A percentile compares a stretch with the other conserved stretches of the same genome.
phyloP scores from a whole-genome alignment of 2,113 vertebrate genomes.

The Choloepus hoffmanni region DNA sequence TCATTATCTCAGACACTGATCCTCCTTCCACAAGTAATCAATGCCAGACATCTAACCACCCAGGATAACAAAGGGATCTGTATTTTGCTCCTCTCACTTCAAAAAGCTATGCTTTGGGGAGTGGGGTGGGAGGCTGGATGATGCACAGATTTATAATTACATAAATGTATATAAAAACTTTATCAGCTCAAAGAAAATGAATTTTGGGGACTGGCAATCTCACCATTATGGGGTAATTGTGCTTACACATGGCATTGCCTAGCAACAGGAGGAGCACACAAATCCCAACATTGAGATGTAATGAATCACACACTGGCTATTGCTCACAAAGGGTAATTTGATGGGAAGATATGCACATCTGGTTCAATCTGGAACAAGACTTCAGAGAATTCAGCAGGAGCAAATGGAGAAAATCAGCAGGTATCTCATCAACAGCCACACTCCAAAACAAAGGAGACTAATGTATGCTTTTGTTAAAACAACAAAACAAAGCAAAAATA shows the following conservation, averaged over 20 bases:
- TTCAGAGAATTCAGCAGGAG: not conserved
- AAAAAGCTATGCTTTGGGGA: not conserved
- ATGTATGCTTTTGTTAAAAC: slow-evolving; percentile 50
- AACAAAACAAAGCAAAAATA: not conserved
- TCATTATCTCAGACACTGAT: accelerated
- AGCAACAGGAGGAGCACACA: not conserved
- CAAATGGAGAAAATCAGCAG: not conserved
- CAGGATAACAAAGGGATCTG: not conserved
- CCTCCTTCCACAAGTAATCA: not conserved
- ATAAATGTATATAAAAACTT: not conserved
- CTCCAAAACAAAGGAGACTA: slow-evolving; percentile 49
- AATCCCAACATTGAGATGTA: slow-evolving; percentile 4
- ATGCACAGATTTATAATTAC: not conserved
- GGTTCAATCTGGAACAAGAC: slow-evolving; percentile 43
- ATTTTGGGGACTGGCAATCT: slow-evolving; percentile 50
- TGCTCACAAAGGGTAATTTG: slow-evolving; percentile 62
- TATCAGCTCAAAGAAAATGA: slow-evolving; percentile 51
- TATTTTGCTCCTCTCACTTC: not conserved
- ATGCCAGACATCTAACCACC: not conserved
- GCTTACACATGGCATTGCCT: slow-evolving; percentile 35
- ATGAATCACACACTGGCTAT: slow-evolving; percentile 60
- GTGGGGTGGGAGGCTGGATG: no score
- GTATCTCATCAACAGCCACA: slow-evolving; percentile 46
- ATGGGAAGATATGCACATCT: slow-evolving; percentile 58
- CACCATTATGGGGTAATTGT: not conserved